Base-by-base conservation (phyloP, 2,797 vertebrate genomes). In the Steatocranus sp. region DNA sequence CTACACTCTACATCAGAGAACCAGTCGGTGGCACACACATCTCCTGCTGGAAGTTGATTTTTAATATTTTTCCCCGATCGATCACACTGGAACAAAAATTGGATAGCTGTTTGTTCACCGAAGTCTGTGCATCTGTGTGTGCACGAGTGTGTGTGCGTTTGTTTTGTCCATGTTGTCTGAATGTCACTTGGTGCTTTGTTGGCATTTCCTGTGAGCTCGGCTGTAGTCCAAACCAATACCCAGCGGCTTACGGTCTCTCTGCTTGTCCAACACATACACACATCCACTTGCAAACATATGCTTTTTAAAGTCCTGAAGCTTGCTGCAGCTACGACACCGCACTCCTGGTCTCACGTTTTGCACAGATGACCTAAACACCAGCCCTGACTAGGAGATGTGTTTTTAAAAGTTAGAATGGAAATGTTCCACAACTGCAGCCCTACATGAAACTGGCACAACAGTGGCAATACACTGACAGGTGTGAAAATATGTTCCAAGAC, bases 181-280 rank as follows among this genome's bases (percentile, higher is more conserved):
- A 82, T 49, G 17, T 86, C 75, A 76, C 78, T 88, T 63, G 68
- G 77, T 90, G 84, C 87, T 92, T 88, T 90, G 86, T 83, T 89
- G 84, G 85, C 83, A 89, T 86, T 87, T 87, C 56, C 70, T 80
- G 68, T 75, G 78, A 86, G 68, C 68, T 81, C 82, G 87, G 88
- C 80, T 89, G 84, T 63, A 56, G 76, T 80, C 85, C 91, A 91
- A 84, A 79, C 51, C 76, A 88, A 86, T 85, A 89, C 84, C 84
- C 85, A 86, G 32, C 78, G 76, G 86, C 77, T 80, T 81, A 82
- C 63, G 18, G 78, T 82, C 77, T 81, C 79, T 79, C 66, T 85
- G 53, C 80, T 86, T 81, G 74, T 79, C 46, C 78, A 32, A 61
- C 46, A 82, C 32, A 83, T 36, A 50, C 63, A 50, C 38, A 75